phyloP scores from a whole-genome alignment of 2,113 vertebrate species.

The Ranitomeya variabilis region DNA sequence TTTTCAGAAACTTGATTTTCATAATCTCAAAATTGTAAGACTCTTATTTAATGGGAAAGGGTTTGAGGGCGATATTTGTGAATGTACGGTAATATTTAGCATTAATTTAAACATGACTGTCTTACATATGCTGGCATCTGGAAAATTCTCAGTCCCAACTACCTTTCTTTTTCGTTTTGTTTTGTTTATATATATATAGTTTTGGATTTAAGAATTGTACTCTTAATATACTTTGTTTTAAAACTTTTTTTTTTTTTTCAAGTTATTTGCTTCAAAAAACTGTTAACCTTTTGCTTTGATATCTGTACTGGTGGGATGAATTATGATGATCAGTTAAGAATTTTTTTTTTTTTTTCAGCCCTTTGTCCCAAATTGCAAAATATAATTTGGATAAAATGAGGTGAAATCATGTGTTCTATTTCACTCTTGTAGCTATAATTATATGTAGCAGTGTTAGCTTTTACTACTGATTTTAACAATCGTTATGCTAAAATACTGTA shows the following conservation, averaged over 20 bases:
- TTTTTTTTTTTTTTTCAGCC: conserved; percentile 64
- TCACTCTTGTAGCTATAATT: conserved; percentile 85
- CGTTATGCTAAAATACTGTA: conserved; percentile 76
- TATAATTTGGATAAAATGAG: conserved; percentile 82
- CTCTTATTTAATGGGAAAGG: conserved; percentile 66
- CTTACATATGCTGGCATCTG: conserved; percentile 66
- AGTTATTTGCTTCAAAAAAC: conserved; percentile 18
- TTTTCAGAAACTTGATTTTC: conserved; percentile 62
- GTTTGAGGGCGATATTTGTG: conserved; percentile 73
- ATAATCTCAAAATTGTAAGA: conserved; percentile 69
- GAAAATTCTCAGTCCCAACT: conserved; percentile 70
- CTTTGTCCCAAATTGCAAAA: conserved; percentile 75
- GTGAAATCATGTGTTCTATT: conserved; percentile 85
- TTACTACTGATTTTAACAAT: conserved; percentile 90
- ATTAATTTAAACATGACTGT: conserved; percentile 72
- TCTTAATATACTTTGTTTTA: conserved; percentile 41
- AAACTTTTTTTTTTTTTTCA: background rate
- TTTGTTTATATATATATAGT: background rate
- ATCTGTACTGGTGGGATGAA: conserved; percentile 67
- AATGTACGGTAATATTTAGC: conserved; percentile 64
- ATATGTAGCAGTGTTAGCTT: conserved; percentile 87
- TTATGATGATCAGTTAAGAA: conserved; percentile 71
- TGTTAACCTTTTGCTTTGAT: conserved; percentile 25
- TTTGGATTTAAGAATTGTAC: conserved; percentile 1
- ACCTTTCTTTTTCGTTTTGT: conserved; percentile 57